These are phyloP conservation scores for Jaculus jaculus DNA, from an alignment of 2,113 vertebrate species.

Conservation along the genomic window DNA sequence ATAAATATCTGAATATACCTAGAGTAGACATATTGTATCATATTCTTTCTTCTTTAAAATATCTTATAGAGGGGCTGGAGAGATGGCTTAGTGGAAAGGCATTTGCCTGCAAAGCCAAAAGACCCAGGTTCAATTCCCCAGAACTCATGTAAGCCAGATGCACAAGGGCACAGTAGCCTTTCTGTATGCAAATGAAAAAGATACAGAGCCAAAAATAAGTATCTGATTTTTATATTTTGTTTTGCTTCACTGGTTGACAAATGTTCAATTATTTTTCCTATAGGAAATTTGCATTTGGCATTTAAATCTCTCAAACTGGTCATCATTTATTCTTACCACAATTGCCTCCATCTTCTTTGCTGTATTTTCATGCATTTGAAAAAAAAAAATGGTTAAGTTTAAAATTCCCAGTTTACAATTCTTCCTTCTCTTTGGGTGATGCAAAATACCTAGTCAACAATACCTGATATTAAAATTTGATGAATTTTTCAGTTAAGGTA, in stretches of 20 bases:
- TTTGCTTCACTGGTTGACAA: slow-evolving; percentile 10
- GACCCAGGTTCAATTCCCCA: too few relatives aligned
- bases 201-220: too few relatives aligned
- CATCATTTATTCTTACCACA: background rate
- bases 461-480: background rate
- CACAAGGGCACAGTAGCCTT: too few relatives aligned
- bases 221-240: slow-evolving; percentile 17
- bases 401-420: slow-evolving; percentile 59
- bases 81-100: too few relatives aligned
- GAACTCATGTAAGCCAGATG: too few relatives aligned
- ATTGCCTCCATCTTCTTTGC: slow-evolving; percentile 7
- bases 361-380: slow-evolving; percentile 10
- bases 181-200: too few relatives aligned
- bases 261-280: slow-evolving; percentile 20
- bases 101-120: too few relatives aligned
- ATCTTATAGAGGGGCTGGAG: background rate
- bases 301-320: slow-evolving; percentile 54
- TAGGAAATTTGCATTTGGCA: slow-evolving; percentile 53
- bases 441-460: slow-evolving; percentile 4
- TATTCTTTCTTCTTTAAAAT: background rate
- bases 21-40: background rate
- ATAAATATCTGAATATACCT: background rate
- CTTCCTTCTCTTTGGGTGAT: slow-evolving; percentile 36
- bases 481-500: slow-evolving; percentile 30
- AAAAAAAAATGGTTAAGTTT: slow-evolving; percentile 2